phyloP scores from a whole-genome alignment of 2,888 invertebrate species.

The Strigamia crassipes region DNA sequence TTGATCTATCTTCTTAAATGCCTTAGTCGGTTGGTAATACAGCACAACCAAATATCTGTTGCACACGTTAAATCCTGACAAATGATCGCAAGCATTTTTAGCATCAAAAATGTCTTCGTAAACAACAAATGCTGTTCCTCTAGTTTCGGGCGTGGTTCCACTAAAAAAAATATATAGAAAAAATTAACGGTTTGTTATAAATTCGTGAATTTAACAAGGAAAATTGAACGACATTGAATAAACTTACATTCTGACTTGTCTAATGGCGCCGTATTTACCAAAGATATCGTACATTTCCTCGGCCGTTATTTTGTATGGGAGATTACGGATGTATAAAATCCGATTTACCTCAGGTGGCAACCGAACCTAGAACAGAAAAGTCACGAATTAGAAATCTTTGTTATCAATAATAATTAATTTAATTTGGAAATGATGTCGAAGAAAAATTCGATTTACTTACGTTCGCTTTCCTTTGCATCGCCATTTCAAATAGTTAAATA shows the following conservation, averaged over 20 bases:
- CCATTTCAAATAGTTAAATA: too few relatives aligned
- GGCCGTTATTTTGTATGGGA: constrained; percentile 98
- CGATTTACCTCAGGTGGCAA: constrained; percentile 98
- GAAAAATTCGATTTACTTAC: neutral
- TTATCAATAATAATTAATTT: too few relatives aligned
- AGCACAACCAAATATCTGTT: constrained; percentile 98
- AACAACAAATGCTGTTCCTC: constrained; percentile 98
- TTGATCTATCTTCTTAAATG: constrained; percentile 86
- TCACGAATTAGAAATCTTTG: neutral
- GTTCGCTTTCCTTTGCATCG: constrained; percentile 18
- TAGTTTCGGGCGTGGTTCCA: constrained; percentile 95
- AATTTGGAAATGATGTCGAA: neutral
- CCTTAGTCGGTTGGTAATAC: constrained; percentile 81
- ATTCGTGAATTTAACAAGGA: neutral
- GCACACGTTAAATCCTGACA: constrained; percentile 98
- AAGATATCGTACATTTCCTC: constrained; percentile 99
- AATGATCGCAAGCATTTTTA: constrained; percentile 98
- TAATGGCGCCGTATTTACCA: constrained; percentile 98
- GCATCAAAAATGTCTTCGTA: constrained; percentile 99
- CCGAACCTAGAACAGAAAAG: constrained; percentile 66
- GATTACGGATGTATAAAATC: constrained; percentile 92
- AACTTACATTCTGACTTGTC: constrained; percentile 89
- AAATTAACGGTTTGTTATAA: neutral
- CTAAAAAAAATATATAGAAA: constrained; percentile 65
- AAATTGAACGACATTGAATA: too few relatives aligned